Conservation (phyloP, 2,888 invertebrate genomes). For the Chrysina gloriosa region DNA sequence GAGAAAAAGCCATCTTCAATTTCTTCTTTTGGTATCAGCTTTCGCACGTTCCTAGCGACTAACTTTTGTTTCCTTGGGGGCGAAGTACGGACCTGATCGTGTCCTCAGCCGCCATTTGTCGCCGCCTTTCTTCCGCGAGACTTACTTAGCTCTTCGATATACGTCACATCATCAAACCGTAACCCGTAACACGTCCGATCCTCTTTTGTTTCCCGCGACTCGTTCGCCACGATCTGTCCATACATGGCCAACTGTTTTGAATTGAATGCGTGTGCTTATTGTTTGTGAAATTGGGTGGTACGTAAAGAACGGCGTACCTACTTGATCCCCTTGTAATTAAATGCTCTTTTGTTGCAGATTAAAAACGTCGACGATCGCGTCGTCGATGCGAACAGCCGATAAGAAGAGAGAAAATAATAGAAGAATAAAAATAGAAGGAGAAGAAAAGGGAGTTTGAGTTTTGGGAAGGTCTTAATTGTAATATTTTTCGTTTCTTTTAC, state of each 20-base stretch:
- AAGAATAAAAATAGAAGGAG: neutral
- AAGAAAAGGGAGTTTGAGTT: no score
- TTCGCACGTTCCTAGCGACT: no score
- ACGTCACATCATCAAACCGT: neutral
- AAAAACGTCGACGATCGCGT: slow-evolving; percentile 11
- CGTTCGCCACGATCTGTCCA: slow-evolving; percentile 11
- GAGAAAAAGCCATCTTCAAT: no score
- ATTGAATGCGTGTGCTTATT: slow-evolving; percentile 30
- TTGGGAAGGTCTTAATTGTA: no score
- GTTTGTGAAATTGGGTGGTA: slow-evolving; percentile 27
- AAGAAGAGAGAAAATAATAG: neutral
- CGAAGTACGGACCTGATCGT: no score
- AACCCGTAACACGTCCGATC: neutral
- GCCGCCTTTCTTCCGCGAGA: neutral
- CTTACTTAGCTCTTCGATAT: no score
- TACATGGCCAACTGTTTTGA: slow-evolving; percentile 34
- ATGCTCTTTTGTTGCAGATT: slow-evolving; percentile 34
- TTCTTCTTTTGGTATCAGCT: no score
- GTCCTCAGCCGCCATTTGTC: no score
- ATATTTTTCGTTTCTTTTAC: no score
- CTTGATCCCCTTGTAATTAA: slow-evolving; percentile 32
- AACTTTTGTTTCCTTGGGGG: no score
- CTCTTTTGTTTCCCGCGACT: neutral
- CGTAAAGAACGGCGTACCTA: neutral
- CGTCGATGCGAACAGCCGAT: slow-evolving; percentile 9